Evolutionary conservation across 2,797 vertebrate genomes (phyloP), one percentile per base, ranked within the genome.

Genomic region (Luscinia megarhynchos): DNA sequence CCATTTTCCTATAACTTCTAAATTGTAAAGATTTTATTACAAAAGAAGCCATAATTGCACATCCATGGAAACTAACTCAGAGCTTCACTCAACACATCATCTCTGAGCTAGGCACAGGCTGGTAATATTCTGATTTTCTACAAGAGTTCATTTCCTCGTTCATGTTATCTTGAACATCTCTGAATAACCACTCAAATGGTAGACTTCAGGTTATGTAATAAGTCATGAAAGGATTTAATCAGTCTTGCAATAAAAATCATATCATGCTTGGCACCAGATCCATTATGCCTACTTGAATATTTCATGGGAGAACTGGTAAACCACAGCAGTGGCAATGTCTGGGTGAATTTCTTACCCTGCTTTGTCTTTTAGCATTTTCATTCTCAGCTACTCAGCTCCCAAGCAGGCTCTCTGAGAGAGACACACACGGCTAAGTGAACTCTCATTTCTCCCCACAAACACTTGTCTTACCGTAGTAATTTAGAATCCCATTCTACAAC

Each of bases 11-110:
- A 18, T 22, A 40, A 18, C 16, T 70, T 82, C 79, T 92, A 83
- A 79, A 67, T 86, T 84, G 68, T 95, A 75, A 95, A 88, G 62
- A 74, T n/a, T 70, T 48, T 67, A 54, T 51, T 90, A 34, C 26
- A 69, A 85, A 75, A 50, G 12, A 89, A 93, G 19, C 10, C 40
- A 17, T 68, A 90, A 72, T 41, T 79, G 58, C 32, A 94, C 73
- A 79, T 34, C 48, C 6, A 12, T 32, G 16, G 64, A 82, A 90
- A 95, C 22, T 9, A 59, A 43, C n/a, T 76, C 73, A 85, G 59
- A 90, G 57, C 62, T 89, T 87, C 58, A 81, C 34, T 59, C 7
- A 8, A 87, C 30, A 72, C 14, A 68, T 7, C 19, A 54, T 41
- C 14, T 50, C 22, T 70, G 22, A 26, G 13, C 26, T 34, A 41